Percentiles rank a stretch among this genome's conserved stretches.
Evolutionary conservation across 2,888 invertebrate genomes (phyloP).

Genomic region (Eristalis tenax): DNA sequence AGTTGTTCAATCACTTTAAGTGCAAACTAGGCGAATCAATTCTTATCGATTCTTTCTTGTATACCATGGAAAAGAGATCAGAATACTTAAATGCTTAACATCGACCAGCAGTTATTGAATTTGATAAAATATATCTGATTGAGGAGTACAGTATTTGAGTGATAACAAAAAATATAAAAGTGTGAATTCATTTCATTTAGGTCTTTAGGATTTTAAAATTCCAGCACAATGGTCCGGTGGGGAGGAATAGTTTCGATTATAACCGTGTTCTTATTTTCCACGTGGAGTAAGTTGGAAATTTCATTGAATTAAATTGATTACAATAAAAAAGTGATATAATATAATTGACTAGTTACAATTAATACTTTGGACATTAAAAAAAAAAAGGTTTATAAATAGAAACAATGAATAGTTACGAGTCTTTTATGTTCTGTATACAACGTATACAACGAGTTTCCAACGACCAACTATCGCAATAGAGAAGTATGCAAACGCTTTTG

Average conservation of each 20-base stretch:
- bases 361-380: not conserved
- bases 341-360: too few relatives aligned
- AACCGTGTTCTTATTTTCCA: conserved; percentile 18
- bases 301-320: not conserved
- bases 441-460: too few relatives aligned
- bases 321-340: not conserved
- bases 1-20: not conserved
- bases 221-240: conserved; percentile 42
- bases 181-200: not conserved
- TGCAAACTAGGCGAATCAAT: not conserved
- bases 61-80: conserved; percentile 12
- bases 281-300: conserved; percentile 36
- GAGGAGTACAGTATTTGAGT: not conserved
- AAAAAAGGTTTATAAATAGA: not conserved
- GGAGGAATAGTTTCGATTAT: conserved; percentile 13
- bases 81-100: not conserved
- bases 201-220: conserved; percentile 37
- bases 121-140: conserved; percentile 51
- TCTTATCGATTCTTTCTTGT: conserved; percentile 35
- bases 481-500: too few relatives aligned
- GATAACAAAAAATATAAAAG: conserved; percentile 41
- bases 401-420: too few relatives aligned
- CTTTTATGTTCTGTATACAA: too few relatives aligned
- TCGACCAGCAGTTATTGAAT: conserved; percentile 31
- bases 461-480: too few relatives aligned